Evolutionary conservation across 2,113 vertebrate species (phyloP).

Genomic region (Ictalurus furcatus): DNA sequence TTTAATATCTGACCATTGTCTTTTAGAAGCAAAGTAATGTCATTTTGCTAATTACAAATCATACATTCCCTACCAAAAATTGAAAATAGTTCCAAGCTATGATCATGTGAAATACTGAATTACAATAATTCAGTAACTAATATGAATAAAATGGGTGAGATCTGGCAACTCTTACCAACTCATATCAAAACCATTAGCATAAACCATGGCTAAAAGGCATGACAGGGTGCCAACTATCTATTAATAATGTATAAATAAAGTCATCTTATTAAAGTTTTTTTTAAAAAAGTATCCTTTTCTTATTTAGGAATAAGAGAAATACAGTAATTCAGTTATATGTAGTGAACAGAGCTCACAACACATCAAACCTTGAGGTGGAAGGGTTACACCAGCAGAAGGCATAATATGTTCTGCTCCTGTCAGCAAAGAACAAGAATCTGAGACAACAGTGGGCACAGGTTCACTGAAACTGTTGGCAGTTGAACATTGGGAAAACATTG

Average conservation of each 20-base stretch:
- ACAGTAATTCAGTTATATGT: background rate
- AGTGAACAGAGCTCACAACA: too few relatives aligned
- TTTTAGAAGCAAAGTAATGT: background rate
- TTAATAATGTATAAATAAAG: too few relatives aligned
- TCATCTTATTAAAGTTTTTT: too few relatives aligned
- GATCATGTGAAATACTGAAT: background rate
- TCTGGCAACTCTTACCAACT: background rate
- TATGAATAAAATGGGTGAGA: background rate
- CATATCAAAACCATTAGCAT: background rate
- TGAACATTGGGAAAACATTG: background rate
- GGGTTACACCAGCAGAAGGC: background rate
- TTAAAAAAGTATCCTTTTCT: too few relatives aligned
- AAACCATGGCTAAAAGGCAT: too few relatives aligned
- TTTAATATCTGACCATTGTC: background rate
- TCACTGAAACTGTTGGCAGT: background rate
- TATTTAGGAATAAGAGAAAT: background rate
- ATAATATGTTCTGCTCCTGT: background rate
- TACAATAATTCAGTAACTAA: background rate
- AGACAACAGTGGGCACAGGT: background rate
- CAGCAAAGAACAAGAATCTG: background rate
- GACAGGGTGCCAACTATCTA: too few relatives aligned
- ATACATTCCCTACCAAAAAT: background rate
- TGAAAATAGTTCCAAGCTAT: background rate
- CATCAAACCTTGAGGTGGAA: too few relatives aligned
- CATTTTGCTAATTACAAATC: background rate